Base-by-base conservation (phyloP, 2,888 invertebrate genomes). In the Pristionchus fissidentatus region DNA sequence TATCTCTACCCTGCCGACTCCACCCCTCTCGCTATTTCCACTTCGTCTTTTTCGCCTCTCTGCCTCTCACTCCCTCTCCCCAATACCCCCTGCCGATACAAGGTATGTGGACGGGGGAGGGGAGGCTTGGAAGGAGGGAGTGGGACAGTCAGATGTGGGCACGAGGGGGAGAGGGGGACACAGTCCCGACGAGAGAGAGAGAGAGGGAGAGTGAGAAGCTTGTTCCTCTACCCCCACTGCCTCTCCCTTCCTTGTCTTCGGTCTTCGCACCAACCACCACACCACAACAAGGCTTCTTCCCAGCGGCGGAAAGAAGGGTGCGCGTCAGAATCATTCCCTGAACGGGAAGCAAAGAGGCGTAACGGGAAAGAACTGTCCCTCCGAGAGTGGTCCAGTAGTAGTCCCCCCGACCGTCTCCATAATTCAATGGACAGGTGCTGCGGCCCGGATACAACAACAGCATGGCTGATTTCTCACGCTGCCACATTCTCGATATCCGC, bases 21-120 rank as follows among this genome's bases (percentile, higher is more conserved):
- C 84, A 78, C 73, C 73, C 62, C 78, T 22, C 43, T 66, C 38
- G 38, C 77, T 75, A n/a, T 49, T 80, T 43, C 43, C 46, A 26
- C 73, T 70, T 70, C 79, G n/a, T 82, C 83, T 79, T 82, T 70
- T 78, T 83, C 73, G 77, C 43, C 75, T 84, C 41, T 80, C 79
- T 73, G 5, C 29, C 52, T 80, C 55, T n/a, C 66, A 26, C 79
- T 73, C 62, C 60, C 55, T 49, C 38, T 49, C 35, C 32, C 49
- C 35, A 73, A 52, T 41, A 83, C 52, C 26, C 41, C 38, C 38
- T 41, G 38, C 70, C 32, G 38, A n/a, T n/a, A 70, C 70, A 70
- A 70, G 70, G 70, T 70, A 70, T 66, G 66, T 15, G 22, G 79
- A 32, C 22, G 55, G 26, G 29, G 46, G 26, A 38, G 32, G 57